A percentile compares a stretch with the other conserved stretches of the same genome.
Conservation (phyloP, 2,888 invertebrate species). For the Brenthis daphne region DNA sequence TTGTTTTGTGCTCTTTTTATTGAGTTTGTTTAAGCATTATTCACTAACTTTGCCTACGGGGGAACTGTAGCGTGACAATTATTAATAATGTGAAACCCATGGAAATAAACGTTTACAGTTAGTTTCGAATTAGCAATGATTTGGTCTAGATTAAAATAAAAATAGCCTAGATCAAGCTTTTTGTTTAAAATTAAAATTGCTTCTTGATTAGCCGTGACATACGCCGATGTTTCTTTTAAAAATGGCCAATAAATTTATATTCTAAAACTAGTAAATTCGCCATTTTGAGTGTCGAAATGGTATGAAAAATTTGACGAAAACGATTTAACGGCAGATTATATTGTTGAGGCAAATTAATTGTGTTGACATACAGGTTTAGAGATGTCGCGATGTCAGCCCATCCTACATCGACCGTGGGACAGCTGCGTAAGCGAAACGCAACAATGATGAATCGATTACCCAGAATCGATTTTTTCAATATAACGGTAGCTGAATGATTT, state of each 20-base stretch:
- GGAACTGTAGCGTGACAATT: constrained; percentile 25
- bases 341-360: constrained; percentile 48
- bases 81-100: constrained; percentile 11
- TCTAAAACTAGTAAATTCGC: constrained; percentile 43
- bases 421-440: constrained; percentile 72
- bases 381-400: constrained; percentile 22
- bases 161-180: constrained; percentile 38
- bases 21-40: constrained; percentile 26
- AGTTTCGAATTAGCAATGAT: constrained; percentile 29
- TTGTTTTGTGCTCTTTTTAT: constrained; percentile 36
- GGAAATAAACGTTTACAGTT: constrained; percentile 22
- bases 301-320: constrained; percentile 59
- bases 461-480: constrained; percentile 77
- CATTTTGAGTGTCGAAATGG: constrained; percentile 58
- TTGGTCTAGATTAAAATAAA: constrained; percentile 36
- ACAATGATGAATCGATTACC: constrained; percentile 75
- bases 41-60: constrained; percentile 21
- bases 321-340: constrained; percentile 68
- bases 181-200: constrained; percentile 41
- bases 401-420: constrained; percentile 66
- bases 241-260: constrained; percentile 43
- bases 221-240: constrained; percentile 40
- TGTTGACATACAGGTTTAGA: constrained; percentile 44
- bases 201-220: constrained; percentile 43
- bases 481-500: constrained; percentile 78